phyloP scores from a whole-genome alignment of 1,140 invertebrate species.

The Hirudo medicinalis region DNA sequence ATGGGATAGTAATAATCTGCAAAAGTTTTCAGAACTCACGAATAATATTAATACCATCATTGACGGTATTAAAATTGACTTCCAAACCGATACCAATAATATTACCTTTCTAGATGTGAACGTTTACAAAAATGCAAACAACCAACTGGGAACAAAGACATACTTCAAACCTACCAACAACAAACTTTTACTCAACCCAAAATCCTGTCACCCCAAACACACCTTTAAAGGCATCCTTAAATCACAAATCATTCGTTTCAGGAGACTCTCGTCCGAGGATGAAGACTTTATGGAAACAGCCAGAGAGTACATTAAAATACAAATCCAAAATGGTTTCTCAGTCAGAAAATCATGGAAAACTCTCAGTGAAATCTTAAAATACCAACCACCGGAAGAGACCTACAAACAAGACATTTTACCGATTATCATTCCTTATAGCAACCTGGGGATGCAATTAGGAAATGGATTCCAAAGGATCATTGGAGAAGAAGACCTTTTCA shows the following conservation, averaged over 20 bases:
- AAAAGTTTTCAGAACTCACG: background rate
- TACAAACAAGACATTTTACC: too few relatives aligned
- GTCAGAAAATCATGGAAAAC: too few relatives aligned
- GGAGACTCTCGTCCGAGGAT: background rate
- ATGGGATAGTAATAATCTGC: background rate
- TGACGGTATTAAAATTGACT: background rate
- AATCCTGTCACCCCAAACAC: constrained; percentile 8
- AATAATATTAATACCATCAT: background rate
- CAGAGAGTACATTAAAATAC: too few relatives aligned
- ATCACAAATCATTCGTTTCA: constrained; percentile 15
- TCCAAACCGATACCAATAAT: background rate
- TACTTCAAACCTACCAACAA: constrained; percentile 11
- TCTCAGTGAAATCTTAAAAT: too few relatives aligned
- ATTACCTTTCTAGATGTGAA: background rate
- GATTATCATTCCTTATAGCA: too few relatives aligned
- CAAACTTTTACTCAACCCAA: background rate
- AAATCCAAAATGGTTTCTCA: too few relatives aligned
- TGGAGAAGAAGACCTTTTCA: too few relatives aligned
- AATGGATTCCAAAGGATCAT: too few relatives aligned
- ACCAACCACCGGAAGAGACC: too few relatives aligned
- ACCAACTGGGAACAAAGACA: background rate
- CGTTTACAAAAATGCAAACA: background rate
- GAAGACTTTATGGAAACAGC: background rate
- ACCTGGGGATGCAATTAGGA: too few relatives aligned
- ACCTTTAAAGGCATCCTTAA: background rate